Evolutionary conservation across 2,797 vertebrate species (phyloP), one percentile per base, ranked within the genome.

Genomic region (Petrocephalus schoutedeni): DNA sequence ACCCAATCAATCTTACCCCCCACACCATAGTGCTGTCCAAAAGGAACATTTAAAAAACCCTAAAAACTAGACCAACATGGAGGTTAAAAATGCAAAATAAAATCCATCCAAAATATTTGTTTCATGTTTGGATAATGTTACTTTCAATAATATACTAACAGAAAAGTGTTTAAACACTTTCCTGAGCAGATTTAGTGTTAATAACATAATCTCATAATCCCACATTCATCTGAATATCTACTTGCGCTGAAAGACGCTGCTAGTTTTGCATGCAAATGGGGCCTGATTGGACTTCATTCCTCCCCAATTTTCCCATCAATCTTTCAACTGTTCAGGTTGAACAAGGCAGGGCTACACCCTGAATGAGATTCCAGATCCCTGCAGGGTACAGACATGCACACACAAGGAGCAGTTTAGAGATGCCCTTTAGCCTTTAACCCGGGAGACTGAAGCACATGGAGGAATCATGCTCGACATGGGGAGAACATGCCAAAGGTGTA

Each of bases 1-100:
- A 93, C 92, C 93, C 91, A 87, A 90, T 94, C 90, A 92, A 89
- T 92, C 89, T 89, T 91, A 86, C 87, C 88, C 51, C 71, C 71
- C 71, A 82, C 86, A 89, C 54, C 88, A 88, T 64, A 87, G 86
- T 87, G 87, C 61, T 86, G 87, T 85, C 88, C 87, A 83, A 86
- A 88, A 54, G 89, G 92, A 88, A 86, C 89, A 91, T 64, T 82
- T 90, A 92, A 88, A 93, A 90, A 92, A 36, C 23, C 16, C 53
- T 87, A 90, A 91, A 91, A 88, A 89, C 92, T 91, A 93, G 23
- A 92, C 89, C 89, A 92, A 92, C 88, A 91, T 0, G 36, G 82
- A 71, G 90, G 87, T 87, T 88, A 92, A 89, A 91, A 90, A 87
- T 14, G 45, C 53, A 82, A 88, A 90, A 88, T 67, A 45, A 77